Conservation (phyloP, 1,140 invertebrate species). For the Lepeophtheirus salmonis region DNA sequence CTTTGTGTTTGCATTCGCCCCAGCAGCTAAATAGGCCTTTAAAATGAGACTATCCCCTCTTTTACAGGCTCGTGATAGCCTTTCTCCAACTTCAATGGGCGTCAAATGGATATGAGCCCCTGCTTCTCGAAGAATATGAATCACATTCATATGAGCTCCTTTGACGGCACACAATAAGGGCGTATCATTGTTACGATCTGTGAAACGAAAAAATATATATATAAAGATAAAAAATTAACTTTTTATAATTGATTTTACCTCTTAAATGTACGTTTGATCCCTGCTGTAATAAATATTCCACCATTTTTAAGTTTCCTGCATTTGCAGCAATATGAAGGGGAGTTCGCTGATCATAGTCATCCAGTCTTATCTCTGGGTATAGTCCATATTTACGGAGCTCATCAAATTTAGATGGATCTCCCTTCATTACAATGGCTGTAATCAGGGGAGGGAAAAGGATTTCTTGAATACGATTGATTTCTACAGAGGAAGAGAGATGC, state of each 20-base stretch:
- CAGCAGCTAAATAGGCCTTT: not conserved
- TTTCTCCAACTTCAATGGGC: constrained; percentile 35
- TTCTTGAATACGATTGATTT: constrained; percentile 44
- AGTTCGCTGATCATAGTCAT: constrained; percentile 54
- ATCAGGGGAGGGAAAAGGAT: constrained; percentile 58
- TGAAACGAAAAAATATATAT: too few species aligned
- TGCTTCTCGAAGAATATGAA: constrained; percentile 38
- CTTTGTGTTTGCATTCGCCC: not conserved
- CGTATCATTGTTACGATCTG: constrained; percentile 30
- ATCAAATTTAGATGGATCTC: constrained; percentile 35
- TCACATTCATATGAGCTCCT: constrained; percentile 39
- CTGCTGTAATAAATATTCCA: constrained; percentile 51
- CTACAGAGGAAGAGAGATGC: constrained; percentile 42
- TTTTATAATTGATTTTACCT: constrained; percentile 42
- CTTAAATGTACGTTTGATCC: constrained; percentile 65
- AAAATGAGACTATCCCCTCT: not conserved
- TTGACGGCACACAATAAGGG: constrained; percentile 42
- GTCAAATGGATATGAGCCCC: constrained; percentile 38
- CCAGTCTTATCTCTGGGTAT: not conserved
- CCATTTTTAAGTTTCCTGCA: constrained; percentile 44
- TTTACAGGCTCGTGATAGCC: constrained; percentile 32
- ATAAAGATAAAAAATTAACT: too few species aligned
- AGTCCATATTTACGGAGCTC: constrained; percentile 25
- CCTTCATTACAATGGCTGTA: constrained; percentile 45
- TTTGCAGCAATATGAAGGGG: constrained; percentile 58